Evolutionary conservation across 2,888 invertebrate species (phyloP).

Genomic region (Hipparchia semele): DNA sequence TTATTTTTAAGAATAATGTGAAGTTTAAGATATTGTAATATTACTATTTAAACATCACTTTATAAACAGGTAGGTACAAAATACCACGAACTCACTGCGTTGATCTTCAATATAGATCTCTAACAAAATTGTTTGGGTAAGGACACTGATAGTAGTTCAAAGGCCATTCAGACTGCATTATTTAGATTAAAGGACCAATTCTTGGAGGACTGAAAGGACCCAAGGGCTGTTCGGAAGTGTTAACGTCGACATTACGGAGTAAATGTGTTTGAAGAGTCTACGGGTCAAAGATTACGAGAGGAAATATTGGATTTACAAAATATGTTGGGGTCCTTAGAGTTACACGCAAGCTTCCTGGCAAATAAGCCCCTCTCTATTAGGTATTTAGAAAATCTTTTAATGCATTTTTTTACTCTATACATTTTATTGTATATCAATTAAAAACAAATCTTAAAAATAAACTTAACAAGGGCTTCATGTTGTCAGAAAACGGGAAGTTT

Average conservation of each 20-base stretch:
- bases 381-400: too few relatives aligned
- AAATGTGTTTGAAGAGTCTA: neutral
- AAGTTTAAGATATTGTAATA: too few relatives aligned
- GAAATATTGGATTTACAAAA: neutral
- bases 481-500: too few relatives aligned
- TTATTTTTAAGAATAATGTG: too few relatives aligned
- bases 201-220: conserved; percentile 7
- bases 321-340: too few relatives aligned
- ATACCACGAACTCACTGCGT: neutral
- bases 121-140: neutral
- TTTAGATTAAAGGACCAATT: conserved; percentile 32
- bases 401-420: neutral
- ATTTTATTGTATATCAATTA: too few relatives aligned
- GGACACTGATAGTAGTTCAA: conserved; percentile 2
- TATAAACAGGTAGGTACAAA: too few relatives aligned
- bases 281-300: neutral
- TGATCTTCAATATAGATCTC: neutral
- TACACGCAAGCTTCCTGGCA: too few relatives aligned
- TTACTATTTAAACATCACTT: too few relatives aligned
- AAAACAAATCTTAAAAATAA: too few relatives aligned
- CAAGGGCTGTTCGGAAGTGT: neutral
- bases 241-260: neutral
- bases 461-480: too few relatives aligned
- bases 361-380: too few relatives aligned
- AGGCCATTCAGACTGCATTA: conserved; percentile 26